Evolutionary conservation across 2,113 vertebrate genomes (phyloP).

Genomic region (Oxyruncus cristatus): DNA sequence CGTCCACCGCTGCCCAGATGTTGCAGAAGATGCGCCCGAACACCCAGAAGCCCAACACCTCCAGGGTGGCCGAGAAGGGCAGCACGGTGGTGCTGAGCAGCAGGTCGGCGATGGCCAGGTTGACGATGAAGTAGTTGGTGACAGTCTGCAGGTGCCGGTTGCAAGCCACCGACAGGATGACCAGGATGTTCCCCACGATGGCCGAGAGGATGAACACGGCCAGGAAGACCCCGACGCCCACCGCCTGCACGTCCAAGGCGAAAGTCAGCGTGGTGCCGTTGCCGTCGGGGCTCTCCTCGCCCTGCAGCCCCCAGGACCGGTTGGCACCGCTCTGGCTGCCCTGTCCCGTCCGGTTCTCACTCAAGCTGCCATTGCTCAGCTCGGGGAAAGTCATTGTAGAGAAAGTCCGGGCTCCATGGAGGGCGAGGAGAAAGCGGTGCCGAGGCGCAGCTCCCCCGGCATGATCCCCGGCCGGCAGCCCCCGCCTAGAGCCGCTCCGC

Average conservation of each 20-base stretch:
- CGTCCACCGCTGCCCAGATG: conserved; percentile 98
- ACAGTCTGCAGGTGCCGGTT: conserved; percentile 94
- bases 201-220: conserved; percentile 89
- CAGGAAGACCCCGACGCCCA: conserved; percentile 88
- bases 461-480: conserved; percentile 1
- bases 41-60: conserved; percentile 94
- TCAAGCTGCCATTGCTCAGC: conserved; percentile 82
- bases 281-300: conserved; percentile 66
- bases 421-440: conserved; percentile 29
- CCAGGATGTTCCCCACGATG: conserved; percentile 94
- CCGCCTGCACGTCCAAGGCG: conserved; percentile 79
- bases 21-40: conserved; percentile 96
- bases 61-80: conserved; percentile 94
- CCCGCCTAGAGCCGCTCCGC: background rate
- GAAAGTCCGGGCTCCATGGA: conserved; percentile 69
- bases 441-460: background rate
- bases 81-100: conserved; percentile 90
- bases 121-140: conserved; percentile 98
- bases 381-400: conserved; percentile 87
- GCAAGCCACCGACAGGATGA: conserved; percentile 94
- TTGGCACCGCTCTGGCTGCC: conserved; percentile 61
- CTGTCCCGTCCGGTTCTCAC: conserved; percentile 76
- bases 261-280: conserved; percentile 72
- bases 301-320: conserved; percentile 66
- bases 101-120: conserved; percentile 94